These are phyloP conservation scores for Pelusios castaneus DNA, from an alignment of 2,113 vertebrate species.

Conservation along the genomic window DNA sequence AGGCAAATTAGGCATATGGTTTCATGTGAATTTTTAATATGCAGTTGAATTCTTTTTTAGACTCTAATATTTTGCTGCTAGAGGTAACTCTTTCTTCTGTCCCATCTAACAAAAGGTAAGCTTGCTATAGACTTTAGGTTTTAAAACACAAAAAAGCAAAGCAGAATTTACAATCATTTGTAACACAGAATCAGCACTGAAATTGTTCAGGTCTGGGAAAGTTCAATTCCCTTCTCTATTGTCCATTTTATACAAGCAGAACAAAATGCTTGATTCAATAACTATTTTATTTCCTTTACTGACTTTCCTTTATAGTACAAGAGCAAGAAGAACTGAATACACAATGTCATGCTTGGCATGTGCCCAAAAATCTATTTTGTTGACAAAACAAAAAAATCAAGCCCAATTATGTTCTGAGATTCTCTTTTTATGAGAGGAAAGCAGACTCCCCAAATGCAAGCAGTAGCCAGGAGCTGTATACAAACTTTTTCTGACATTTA, in stretches of 20 bases:
- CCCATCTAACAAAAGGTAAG: not conserved
- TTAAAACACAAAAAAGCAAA: not conserved
- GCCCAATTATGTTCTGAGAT: not conserved
- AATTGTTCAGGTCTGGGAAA: not conserved
- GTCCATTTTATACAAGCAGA: not conserved
- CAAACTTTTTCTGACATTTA: not conserved
- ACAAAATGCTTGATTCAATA: not conserved
- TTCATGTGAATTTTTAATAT: not conserved
- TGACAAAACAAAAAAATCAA: not conserved
- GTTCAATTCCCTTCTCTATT: not conserved
- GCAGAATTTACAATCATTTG: not conserved
- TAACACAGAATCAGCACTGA: not conserved
- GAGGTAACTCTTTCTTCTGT: not conserved
- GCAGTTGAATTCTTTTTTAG: not conserved
- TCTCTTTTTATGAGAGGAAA: not conserved
- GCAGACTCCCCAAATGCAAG: not conserved
- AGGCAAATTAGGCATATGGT: not conserved
- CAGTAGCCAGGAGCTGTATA: not conserved
- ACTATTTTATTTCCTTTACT: not conserved
- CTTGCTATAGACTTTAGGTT: not conserved
- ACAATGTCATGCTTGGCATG: not conserved
- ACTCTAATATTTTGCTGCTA: not conserved
- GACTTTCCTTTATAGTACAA: fast-evolving
- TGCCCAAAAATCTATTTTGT: not conserved
- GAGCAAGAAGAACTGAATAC: not conserved